A percentile compares a stretch with the other conserved stretches of the same genome.
These are phyloP conservation scores for Hydraecia micacea DNA, from an alignment of 2,888 invertebrate species.

Conservation along the genomic window DNA sequence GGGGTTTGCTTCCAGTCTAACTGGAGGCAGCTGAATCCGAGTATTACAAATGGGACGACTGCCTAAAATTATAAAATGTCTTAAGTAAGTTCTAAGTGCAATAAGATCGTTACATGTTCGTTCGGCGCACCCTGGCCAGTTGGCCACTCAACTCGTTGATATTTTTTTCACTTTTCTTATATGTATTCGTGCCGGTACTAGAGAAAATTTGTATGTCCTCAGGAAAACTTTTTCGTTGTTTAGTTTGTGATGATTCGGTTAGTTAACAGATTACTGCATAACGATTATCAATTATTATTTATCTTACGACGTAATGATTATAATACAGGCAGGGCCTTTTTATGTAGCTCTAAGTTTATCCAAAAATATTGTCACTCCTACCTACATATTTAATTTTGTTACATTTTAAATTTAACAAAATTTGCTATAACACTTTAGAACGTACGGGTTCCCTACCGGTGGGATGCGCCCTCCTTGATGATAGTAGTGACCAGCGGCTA, in stretches of 20 bases:
- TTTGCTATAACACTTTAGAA: no score
- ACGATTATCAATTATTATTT: constrained; percentile 4
- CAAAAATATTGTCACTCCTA: not conserved
- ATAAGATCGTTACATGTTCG: not conserved
- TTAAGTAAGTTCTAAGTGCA: not conserved
- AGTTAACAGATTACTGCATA: constrained; percentile 4
- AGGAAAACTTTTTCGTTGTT: not conserved
- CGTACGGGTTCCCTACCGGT: no score
- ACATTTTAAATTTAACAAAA: no score
- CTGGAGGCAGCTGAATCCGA: not conserved
- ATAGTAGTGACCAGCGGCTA: no score
- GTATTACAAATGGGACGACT: not conserved
- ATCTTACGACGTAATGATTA: not conserved
- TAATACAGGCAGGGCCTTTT: constrained; percentile 26
- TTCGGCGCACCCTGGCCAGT: not conserved
- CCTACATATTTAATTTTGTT: not conserved
- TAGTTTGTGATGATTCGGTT: not conserved
- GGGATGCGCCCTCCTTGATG: no score
- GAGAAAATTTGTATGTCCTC: not conserved
- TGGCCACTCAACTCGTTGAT: not conserved
- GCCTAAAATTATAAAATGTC: not conserved
- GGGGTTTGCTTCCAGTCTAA: no score
- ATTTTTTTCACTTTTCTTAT: not conserved
- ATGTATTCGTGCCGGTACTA: accelerated
- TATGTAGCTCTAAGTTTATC: not conserved